Evolutionary conservation across 2,113 vertebrate species (phyloP).

Genomic region (Prunella himalayana): DNA sequence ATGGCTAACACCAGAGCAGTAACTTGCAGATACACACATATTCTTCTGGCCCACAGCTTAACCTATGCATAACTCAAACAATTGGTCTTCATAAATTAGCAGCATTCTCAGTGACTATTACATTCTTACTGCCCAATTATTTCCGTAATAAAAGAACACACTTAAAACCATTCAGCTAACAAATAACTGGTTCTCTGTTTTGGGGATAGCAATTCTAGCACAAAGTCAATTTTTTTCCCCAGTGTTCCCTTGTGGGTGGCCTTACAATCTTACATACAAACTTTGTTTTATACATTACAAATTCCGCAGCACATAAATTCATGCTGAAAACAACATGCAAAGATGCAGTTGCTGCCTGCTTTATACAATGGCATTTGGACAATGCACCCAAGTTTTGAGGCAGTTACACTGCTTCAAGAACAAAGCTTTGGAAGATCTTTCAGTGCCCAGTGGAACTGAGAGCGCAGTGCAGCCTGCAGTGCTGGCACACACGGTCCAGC

Average conservation of each 20-base stretch:
- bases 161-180: not conserved
- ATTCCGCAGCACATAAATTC: not conserved
- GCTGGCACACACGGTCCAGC: accelerated
- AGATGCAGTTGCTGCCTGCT: not conserved
- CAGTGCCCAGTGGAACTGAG: accelerated
- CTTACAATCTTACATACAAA: not conserved
- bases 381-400: not conserved
- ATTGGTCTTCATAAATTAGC: not conserved
- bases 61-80: not conserved
- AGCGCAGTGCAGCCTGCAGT: not conserved
- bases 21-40: not conserved
- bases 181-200: not conserved
- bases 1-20: not conserved
- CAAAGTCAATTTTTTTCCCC: not conserved
- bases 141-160: not conserved
- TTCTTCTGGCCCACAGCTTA: not conserved
- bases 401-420: not conserved
- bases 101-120: not conserved
- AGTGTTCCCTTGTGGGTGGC: not conserved
- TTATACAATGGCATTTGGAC: not conserved
- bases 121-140: not conserved
- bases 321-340: not conserved
- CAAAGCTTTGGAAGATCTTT: not conserved
- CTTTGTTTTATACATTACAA: not conserved
- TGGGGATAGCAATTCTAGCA: not conserved